A percentile compares a stretch with the other conserved stretches of the same genome.
These are phyloP conservation scores for Colossoma macropomum DNA, from an alignment of 2,113 vertebrate species.

Conservation along the genomic window DNA sequence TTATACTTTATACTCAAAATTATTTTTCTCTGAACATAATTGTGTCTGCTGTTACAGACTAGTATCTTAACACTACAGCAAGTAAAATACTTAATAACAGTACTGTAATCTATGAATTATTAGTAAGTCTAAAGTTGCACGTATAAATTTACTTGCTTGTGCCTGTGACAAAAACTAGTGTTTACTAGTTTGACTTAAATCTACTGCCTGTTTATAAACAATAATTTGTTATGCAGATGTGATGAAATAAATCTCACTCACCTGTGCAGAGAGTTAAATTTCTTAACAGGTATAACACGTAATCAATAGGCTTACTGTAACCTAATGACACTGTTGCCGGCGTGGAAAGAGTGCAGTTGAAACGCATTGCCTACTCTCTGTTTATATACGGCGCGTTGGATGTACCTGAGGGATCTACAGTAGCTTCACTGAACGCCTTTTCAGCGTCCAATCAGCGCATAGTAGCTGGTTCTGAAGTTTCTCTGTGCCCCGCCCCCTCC, in stretches of 20 bases:
- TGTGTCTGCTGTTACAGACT: too few species aligned
- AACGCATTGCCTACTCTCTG: conserved; percentile 4
- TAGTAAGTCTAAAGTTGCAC: too few species aligned
- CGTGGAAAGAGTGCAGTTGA: background rate
- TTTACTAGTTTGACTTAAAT: background rate
- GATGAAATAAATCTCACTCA: conserved; percentile 9
- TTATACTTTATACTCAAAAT: too few species aligned
- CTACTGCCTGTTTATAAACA: background rate
- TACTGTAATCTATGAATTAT: too few species aligned
- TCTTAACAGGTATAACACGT: background rate
- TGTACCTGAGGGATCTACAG: conserved; percentile 39
- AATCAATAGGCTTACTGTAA: background rate
- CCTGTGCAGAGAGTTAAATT: conserved; percentile 1
- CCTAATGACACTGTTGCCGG: background rate
- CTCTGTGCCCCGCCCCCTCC: conserved; percentile 36
- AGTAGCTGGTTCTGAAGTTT: conserved; percentile 35
- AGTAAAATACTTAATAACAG: too few species aligned
- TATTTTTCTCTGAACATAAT: too few species aligned
- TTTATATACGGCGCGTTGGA: conserved; percentile 52
- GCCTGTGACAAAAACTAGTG: too few species aligned
- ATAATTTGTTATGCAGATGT: background rate
- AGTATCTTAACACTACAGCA: too few species aligned
- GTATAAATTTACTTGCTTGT: background rate
- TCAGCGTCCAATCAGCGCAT: conserved; percentile 68
- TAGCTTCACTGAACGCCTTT: conserved; percentile 34